Base-by-base conservation (phyloP, 1,140 invertebrate species). In the Bombus waltoni region DNA sequence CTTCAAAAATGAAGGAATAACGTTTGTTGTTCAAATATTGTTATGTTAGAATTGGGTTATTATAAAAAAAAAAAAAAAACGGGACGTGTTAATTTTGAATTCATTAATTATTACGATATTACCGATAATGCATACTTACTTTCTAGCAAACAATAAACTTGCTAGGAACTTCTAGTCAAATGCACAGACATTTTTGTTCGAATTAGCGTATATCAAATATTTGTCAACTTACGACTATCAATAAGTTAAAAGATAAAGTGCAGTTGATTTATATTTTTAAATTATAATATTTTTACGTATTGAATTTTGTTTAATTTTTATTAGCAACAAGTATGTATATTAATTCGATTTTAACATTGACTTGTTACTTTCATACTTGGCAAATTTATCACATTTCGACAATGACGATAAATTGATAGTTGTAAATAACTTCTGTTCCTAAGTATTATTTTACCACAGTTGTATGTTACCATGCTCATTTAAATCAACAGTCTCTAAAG, bases 361-460 rank as follows among this genome's bases (percentile, higher is more conserved):
- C 8, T 47, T 25, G 62, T 32, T 25, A 11, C 28, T 53, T 35
- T 22, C 44, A n/a, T 47, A 38, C 5, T 59, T 76, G 22, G 35
- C 28, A 62, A 11, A 40, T 62, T 76, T 38, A 40, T 40, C 22
- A 18, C 35, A 18, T 65, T 22, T 79, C 0, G 32, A 15, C 59
- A n/a, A n/a, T 35, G 13, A 70, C 8, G 28, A 66, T 44, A 68
- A 80, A 68, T 18, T 9, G 22, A 32, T 62, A 35, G 32, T 25
- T 81, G 62, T 74, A 66, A n/a, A 44, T 35, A 28, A 70, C 3
- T 82, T 75, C 11, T n/a, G 42, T 82, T 75, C n/a, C 59, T 47
- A 44, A 62, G 57, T 53, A 47, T 28, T 65, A 13, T 53, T 75
- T 42, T 66, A 66, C 65, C 1, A 13, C 47, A 82, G 53, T 73